phyloP scores from a whole-genome alignment of 2,113 vertebrate species.

The Sander vitreus region DNA sequence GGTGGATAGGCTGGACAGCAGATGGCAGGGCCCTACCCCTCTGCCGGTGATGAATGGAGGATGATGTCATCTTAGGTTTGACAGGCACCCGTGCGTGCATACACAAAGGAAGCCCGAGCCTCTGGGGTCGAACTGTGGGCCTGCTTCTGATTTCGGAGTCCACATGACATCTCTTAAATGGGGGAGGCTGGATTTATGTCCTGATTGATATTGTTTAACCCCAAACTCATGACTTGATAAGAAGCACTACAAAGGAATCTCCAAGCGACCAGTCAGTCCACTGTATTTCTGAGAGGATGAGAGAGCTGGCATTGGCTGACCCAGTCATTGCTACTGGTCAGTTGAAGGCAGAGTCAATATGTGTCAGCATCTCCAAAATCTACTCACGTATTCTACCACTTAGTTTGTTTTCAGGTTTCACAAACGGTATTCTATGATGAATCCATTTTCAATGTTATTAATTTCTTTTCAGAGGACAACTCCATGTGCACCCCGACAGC shows the following conservation, averaged over 20 bases:
- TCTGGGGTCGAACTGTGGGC: conserved; percentile 86
- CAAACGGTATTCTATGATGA: background rate
- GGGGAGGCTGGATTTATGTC: conserved; percentile 93
- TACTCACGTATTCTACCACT: conserved; percentile 1
- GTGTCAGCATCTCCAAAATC: conserved; percentile 21
- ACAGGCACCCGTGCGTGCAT: conserved; percentile 79
- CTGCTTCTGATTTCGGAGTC: conserved; percentile 92
- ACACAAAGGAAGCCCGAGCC: conserved; percentile 89
- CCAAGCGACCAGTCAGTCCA: conserved; percentile 76
- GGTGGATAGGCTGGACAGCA: conserved; percentile 88
- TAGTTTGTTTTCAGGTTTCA: background rate
- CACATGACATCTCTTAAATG: conserved; percentile 92
- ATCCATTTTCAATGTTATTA: background rate
- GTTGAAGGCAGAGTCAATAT: conserved; percentile 76
- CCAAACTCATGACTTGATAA: conserved; percentile 83
- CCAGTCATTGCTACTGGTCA: conserved; percentile 31
- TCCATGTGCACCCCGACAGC: conserved; percentile 96
- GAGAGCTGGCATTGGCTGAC: conserved; percentile 39
- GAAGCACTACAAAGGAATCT: conserved; percentile 88
- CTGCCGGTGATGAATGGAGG: conserved; percentile 92
- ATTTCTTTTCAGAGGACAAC: conserved; percentile 90
- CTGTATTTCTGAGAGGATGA: conserved; percentile 67
- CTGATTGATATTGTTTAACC: conserved; percentile 90
- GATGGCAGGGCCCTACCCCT: conserved; percentile 91
- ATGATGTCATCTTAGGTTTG: conserved; percentile 96